Conservation (phyloP, 1,140 invertebrate genomes). For the Heliconius himera region DNA sequence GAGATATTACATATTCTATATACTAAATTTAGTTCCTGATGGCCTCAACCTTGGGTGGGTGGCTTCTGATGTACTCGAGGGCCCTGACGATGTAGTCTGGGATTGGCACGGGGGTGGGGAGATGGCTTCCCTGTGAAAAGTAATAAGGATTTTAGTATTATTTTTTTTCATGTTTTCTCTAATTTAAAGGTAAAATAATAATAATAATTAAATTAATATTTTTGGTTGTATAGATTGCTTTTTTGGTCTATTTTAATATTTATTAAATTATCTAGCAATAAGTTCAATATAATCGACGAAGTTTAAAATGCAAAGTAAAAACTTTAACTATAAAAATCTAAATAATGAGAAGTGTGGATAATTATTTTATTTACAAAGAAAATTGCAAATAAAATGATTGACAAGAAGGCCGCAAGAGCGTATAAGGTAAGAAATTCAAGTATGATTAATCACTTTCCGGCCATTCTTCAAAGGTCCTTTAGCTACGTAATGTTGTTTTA, state of each 20-base stretch:
- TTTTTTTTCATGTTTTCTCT: background rate
- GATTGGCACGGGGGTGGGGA: constrained; percentile 62
- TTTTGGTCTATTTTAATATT: too few relatives aligned
- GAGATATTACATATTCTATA: constrained; percentile 37
- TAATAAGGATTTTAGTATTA: background rate
- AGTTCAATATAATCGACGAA: background rate
- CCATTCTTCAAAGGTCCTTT: constrained; percentile 24
- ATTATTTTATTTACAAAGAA: background rate
- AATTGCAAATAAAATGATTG: background rate
- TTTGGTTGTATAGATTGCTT: too few relatives aligned
- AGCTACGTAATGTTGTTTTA: constrained; percentile 30
- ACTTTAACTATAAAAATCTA: background rate
- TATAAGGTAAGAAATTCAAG: constrained; percentile 12
- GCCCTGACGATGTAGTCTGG: constrained; percentile 67
- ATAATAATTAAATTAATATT: too few relatives aligned
- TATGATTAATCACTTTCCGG: constrained; percentile 11
- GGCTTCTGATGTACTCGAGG: constrained; percentile 61
- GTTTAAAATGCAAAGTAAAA: background rate
- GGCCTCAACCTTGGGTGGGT: constrained; percentile 52
- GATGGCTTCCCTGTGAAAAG: constrained; percentile 66
- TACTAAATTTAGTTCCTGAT: constrained; percentile 48
- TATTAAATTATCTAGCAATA: background rate
- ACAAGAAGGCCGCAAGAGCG: background rate
- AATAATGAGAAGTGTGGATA: background rate
- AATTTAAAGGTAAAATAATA: too few relatives aligned